These are phyloP conservation scores for Sebastes wilsoni DNA, from an alignment of 2,797 vertebrate species.

Conservation along the genomic window DNA sequence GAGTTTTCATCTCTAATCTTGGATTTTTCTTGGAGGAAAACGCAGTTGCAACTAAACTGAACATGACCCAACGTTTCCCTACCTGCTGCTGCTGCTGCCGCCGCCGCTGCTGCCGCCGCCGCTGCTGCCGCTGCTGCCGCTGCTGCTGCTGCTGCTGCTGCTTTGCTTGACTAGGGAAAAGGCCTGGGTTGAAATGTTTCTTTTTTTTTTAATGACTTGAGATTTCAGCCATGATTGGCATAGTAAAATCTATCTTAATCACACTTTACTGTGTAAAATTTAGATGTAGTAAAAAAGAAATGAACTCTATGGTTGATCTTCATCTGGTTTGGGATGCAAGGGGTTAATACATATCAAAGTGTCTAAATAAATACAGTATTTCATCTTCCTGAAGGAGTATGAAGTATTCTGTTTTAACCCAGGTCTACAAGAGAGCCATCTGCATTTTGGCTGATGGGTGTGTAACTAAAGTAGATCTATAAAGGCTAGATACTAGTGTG, in stretches of 20 bases:
- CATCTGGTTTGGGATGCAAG: neutral
- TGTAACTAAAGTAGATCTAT: neutral
- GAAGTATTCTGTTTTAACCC: neutral
- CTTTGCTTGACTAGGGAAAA: conserved; percentile 38
- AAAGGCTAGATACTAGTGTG: too few relatives aligned
- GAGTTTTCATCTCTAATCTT: conserved; percentile 59
- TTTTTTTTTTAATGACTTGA: neutral
- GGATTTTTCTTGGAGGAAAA: conserved; percentile 6
- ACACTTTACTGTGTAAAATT: neutral
- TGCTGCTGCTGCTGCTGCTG: conserved; percentile 48
- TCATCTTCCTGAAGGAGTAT: neutral
- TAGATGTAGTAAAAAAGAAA: neutral
- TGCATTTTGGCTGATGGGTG: neutral
- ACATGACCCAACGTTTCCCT: conserved; percentile 60
- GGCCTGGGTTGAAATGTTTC: conserved; percentile 15
- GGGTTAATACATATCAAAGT: neutral
- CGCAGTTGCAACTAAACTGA: conserved; percentile 59
- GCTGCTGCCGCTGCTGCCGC: neutral
- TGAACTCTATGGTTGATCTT: neutral
- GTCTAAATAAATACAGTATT: neutral
- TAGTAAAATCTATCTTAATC: neutral
- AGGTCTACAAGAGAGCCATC: conserved; percentile 11
- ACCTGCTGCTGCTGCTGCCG: neutral
- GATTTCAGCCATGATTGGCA: neutral
- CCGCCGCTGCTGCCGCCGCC: conserved; percentile 41